Percentiles rank a stretch among this genome's conserved stretches.
These are phyloP conservation scores for Melitaea athalia DNA, from an alignment of 2,888 invertebrate genomes.

Conservation along the genomic window DNA sequence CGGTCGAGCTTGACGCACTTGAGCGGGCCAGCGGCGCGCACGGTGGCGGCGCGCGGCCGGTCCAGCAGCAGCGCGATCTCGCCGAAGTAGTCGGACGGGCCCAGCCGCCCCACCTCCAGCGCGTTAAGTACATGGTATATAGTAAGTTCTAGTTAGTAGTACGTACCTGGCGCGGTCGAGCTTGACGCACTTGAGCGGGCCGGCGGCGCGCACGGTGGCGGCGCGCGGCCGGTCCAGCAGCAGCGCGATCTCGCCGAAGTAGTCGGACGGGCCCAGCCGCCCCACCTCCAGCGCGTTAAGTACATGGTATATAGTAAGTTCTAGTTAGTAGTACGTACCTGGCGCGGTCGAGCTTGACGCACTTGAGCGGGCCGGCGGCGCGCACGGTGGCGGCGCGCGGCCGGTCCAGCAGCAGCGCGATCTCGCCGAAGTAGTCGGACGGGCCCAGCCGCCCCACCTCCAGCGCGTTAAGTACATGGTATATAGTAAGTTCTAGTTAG, in stretches of 20 bases:
- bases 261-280: conserved; percentile 98
- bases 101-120: conserved; percentile 98
- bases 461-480: too few relatives aligned
- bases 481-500: too few relatives aligned
- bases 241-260: conserved; percentile 99
- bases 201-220: conserved; percentile 97
- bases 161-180: conserved; percentile 94
- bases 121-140: too few relatives aligned
- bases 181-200: conserved; percentile 98
- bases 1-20: conserved; percentile 99
- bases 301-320: too few relatives aligned
- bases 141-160: too few relatives aligned
- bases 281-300: conserved; percentile 97
- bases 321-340: conserved; percentile 73
- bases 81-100: conserved; percentile 99
- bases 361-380: conserved; percentile 96
- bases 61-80: conserved; percentile 99
- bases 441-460: conserved; percentile 99
- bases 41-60: conserved; percentile 98
- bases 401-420: conserved; percentile 97
- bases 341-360: conserved; percentile 98
- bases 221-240: conserved; percentile 98
- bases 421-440: conserved; percentile 99
- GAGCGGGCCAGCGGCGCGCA: conserved; percentile 94
- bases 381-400: conserved; percentile 99